Base-by-base conservation (phyloP, 2,113 vertebrate species). In the Phrynocephalus versicolor region DNA sequence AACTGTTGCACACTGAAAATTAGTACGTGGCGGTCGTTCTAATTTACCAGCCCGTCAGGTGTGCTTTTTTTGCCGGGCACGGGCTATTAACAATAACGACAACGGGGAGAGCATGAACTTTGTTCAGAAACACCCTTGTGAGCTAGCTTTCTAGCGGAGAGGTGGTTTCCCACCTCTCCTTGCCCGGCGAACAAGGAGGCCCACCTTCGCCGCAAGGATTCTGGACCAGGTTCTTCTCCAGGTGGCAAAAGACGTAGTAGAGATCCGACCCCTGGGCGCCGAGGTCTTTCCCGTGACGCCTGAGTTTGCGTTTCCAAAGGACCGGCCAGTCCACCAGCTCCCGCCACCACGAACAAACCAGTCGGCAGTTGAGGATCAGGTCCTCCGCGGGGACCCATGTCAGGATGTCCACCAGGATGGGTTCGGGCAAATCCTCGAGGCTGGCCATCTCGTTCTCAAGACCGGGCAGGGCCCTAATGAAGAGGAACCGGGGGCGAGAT, bases 181-280 rank as follows among this genome's bases (percentile, higher is more conserved):
- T 71, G 21, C 23, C 23, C 3, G 16, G 33, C 19, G 0, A 3
- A 58, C 13, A 35, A 10, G 13, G 33, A 9, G 2, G 74, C 92
- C 57, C 72, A 97, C 97, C 96, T 96, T 95, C 94, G 0, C 96
- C 97, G 3, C 92, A 88, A 0, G 96, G 94, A 70, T 97, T 97
- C 89, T 92, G 95, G 82, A 97, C 90, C 15, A 97, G 88, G 81
- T 97, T 97, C 85, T 76, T 95, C 83, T 82, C 95, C 80, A 93
- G n/a, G 79, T 41, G 82, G 45, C 87, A 93, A 1, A 97, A 93
- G 84, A 96, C 82, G 6, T 96, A 97, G 91, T 93, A 96, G 33
- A 70, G 16, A 87, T 86, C 95, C 94, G 91, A 85, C 73, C 41
- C 81, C 62, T 85, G 88, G 0, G 19, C 1, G 1, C 93, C 89